Conservation (phyloP, 2,888 invertebrate genomes). For the Andrena marginata region DNA sequence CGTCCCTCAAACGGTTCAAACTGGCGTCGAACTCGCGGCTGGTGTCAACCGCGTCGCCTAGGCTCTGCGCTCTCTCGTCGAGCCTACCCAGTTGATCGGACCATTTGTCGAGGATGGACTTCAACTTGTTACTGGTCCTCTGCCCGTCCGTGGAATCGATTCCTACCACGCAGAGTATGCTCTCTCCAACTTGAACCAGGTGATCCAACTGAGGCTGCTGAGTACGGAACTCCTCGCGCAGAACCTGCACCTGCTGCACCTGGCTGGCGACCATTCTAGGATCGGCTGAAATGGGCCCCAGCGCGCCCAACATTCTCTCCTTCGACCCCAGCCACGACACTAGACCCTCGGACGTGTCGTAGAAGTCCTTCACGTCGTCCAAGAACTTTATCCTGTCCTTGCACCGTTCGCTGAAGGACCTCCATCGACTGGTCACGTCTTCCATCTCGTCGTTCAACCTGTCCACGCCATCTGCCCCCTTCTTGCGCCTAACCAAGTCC, state of each 20-base stretch:
- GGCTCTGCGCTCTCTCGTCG: constrained; percentile 94
- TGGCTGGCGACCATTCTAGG: constrained; percentile 98
- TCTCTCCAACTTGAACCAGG: constrained; percentile 92
- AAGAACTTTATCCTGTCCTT: constrained; percentile 91
- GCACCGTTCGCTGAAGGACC: constrained; percentile 93
- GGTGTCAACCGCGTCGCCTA: constrained; percentile 96
- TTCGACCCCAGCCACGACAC: constrained; percentile 96
- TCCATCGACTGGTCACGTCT: constrained; percentile 94
- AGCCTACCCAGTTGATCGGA: constrained; percentile 91
- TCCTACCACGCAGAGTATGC: constrained; percentile 88
- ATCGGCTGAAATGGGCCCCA: constrained; percentile 98
- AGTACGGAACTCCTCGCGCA: constrained; percentile 97
- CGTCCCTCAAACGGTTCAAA: constrained; percentile 92
- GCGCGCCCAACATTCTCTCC: constrained; percentile 97
- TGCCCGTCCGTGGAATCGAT: constrained; percentile 88
- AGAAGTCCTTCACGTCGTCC: constrained; percentile 96
- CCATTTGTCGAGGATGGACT: constrained; percentile 92
- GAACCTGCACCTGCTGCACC: constrained; percentile 95
- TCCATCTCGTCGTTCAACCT: constrained; percentile 93
- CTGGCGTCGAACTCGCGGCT: constrained; percentile 97
- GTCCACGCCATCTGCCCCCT: constrained; percentile 93
- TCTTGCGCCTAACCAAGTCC: constrained; percentile 94
- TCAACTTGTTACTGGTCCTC: constrained; percentile 90
- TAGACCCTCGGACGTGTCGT: constrained; percentile 94
- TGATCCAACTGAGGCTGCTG: constrained; percentile 96